Evolutionary conservation across 2,113 vertebrate species (phyloP), one percentile per base, ranked within the genome.

Genomic region (Ciconia maguari): DNA sequence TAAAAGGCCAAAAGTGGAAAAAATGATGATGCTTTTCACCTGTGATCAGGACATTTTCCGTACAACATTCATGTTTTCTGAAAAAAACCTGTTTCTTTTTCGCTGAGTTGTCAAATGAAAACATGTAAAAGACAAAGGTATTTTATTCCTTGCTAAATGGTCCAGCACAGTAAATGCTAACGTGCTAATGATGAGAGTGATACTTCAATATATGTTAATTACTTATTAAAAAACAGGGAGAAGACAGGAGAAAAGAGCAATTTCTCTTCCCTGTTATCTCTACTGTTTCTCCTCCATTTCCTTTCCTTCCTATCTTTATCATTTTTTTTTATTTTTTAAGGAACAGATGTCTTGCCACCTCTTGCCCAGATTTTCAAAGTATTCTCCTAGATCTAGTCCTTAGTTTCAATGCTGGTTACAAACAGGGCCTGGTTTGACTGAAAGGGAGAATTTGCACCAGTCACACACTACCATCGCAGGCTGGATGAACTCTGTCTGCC

Each of bases 401-500:
- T 11, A 27, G 11, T 88, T 89, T 89, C 71, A 69, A 49, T 21
- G 16, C 1, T 85, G 34, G 9, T 52, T 64, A 55, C 16, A 83
- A 85, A 79, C 20, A 0, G 0, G 24, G 19, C 18, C 46, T 77
- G 36, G 9, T 87, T 72, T 4, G 7, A 41, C 48, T 36, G 38
- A 90, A 94, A 62, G 55, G 25, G 19, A 79, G 48, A 87, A 34
- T 65, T 91, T 76, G n/a, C 82, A 91, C 26, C 69, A 81, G 38
- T 75, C 65, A 74, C 27, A 72, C 26, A 49, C 57, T 55, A 68
- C 57, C 10, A 4, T 85, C 78, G 72, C 49, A 87, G 52, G 57
- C 83, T 95, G 66, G 70, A 90, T 88, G 89, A 95, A 70, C 42
- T 89, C 61, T 69, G 54, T 55, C 79, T 81, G 74, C 74, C 70